Base-by-base conservation (phyloP, 37 sponge, comb jelly and placozoan genomes). In the Cladorhizidae sp. region DNA sequence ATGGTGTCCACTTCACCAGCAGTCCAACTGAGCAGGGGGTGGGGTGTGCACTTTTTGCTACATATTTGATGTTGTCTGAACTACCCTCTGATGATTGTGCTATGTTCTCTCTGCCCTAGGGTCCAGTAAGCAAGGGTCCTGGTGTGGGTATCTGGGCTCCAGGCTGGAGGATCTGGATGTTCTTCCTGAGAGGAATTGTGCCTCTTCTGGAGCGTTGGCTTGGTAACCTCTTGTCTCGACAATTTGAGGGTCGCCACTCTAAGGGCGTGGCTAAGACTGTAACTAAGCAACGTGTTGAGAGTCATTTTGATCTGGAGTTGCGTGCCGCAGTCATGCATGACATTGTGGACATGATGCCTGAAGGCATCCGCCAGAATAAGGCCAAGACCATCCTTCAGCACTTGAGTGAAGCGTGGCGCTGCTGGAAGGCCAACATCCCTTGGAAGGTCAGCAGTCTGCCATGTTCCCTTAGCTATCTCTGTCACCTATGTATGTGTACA, bases 391-490 rank as follows among this genome's bases (percentile, higher is more conserved):
- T 98, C 40, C 85, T 98, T 39, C 99, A 98, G 76, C 99, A 98
- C 73, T 85, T 98, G 58, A 94, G 95, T 76, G 99, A 98, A 73
- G 99, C 99, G 12, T 98, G 99, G 99, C 67, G 99, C n/a, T 98
- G 99, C 75, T 98, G 99, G 99, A 98, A 98, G 86, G 99, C 99
- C 56, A 98, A 98, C 76, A 98, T 98, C 39, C 99, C 99, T 22
- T 98, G 99, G 99, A 98, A 98, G 87, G 92, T 89, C 7, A 17
- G 21, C 29, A n/a, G n/a, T n/a, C n/a, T n/a, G n/a, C 55, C 55
- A 54, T 54, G 55, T 20, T 54, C 12, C 17, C 17, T 54, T 12
- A 20, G 17, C 17, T 12, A 20, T 20, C 17, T 54, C 17, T 17
- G 17, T 17, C 55, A 54, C 55, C 11, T 63, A 22, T 63, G 9